These are phyloP conservation scores for Sitta europaea DNA, from an alignment of 2,113 vertebrate genomes.

Conservation along the genomic window DNA sequence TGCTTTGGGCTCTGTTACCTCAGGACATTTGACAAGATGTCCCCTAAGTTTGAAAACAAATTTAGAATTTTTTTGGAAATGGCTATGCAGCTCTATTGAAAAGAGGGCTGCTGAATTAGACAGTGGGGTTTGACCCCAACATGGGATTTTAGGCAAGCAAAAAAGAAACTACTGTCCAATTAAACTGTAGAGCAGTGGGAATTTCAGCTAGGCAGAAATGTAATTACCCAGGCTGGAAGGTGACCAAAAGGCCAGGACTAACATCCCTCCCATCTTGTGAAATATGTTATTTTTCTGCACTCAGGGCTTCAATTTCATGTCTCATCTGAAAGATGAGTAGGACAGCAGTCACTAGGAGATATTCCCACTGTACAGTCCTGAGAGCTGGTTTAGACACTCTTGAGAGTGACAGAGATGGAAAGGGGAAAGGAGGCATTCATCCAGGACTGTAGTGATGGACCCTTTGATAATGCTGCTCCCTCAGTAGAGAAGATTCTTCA, in stretches of 20 bases:
- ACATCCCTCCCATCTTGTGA: background rate
- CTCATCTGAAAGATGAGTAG: constrained; percentile 38
- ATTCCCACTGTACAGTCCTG: background rate
- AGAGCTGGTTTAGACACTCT: constrained; percentile 3
- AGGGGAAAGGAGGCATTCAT: constrained; percentile 1
- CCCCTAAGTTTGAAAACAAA: background rate
- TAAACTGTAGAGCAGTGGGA: background rate
- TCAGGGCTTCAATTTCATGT: constrained; percentile 27
- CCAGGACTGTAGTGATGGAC: constrained; percentile 20
- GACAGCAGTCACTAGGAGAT: background rate
- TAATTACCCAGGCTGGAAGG: constrained; percentile 6
- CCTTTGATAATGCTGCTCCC: constrained; percentile 19
- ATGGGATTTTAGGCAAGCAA: background rate
- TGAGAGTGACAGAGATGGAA: constrained; percentile 10
- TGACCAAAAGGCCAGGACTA: background rate
- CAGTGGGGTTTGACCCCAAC: background rate
- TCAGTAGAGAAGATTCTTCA: constrained; percentile 17
- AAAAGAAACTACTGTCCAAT: background rate
- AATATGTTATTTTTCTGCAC: constrained; percentile 1
- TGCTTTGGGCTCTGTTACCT: background rate
- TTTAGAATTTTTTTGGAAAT: background rate
- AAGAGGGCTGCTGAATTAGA: background rate
- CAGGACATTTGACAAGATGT: background rate
- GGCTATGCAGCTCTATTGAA: background rate
- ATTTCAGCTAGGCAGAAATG: constrained; percentile 1